Base-by-base conservation (phyloP, 2,888 invertebrate species). In the Apoda limacodes region DNA sequence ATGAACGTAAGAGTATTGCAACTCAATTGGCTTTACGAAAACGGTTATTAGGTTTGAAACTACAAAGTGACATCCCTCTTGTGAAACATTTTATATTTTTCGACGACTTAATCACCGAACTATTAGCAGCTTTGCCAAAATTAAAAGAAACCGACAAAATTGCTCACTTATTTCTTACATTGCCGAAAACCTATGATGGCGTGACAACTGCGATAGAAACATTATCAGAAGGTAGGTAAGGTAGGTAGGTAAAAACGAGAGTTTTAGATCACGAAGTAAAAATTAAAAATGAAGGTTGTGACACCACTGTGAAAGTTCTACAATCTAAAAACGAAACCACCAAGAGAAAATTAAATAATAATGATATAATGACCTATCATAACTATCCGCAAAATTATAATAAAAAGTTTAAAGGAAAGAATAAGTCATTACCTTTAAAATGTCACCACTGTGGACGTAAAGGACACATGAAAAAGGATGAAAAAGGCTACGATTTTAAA, bases 121-220 rank as follows among this genome's bases (percentile, higher is more conserved):
- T 65, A 24, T 10, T 41, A 4, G 46, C 53, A 1, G 52, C 60
- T 7, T 60, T 64, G 14, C 59, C 53, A 2, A 52, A 48, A 26
- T 25, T 61, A 3, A 51, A 58, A 11, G 60, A 65, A 40, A 53
- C 46, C 3, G 58, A 60, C 28, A 60, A 58, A 39, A 40, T 63
- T 3, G 41, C 55, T 1, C 55, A 61, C 36, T 43, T 62, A n/a
- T 39, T 63, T 9, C 22, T 60, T 2, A 57, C 58, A n/a, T 31
- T 63, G 14, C 60, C 62, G 4, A 6, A 45, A n/a, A 28, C 38
- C 11, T 61, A 62, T 39, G 52, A 62, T 32, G 55, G 55, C 4
- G 46, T 63, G 2, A 46, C 60, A n/a, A 61, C 61, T 6, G 62
- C 64, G 0, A 44, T 64, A 1, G 57, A 62, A 42, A 60, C 56